Evolutionary conservation across 2,113 vertebrate genomes (phyloP), one percentile per base, ranked within the genome.

Genomic region (Thryonomys swinderianus): DNA sequence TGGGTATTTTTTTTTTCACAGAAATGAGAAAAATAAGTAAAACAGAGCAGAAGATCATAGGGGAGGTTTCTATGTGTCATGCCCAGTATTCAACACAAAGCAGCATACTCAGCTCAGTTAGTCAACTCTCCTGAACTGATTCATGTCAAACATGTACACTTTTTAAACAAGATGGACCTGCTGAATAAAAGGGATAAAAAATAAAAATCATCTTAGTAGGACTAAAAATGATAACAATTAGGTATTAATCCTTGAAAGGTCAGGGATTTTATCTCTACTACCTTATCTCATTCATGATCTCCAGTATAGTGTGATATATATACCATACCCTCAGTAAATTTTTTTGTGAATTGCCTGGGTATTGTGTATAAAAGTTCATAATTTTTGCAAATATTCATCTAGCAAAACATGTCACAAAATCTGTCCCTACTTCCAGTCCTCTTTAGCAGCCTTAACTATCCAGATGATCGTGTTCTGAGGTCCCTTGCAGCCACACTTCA

Each of bases 301-400:
- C 67, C 1, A 48, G 1, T 34, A 55, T 3, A 25, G 53, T 78
- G 11, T 34, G 42, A 23, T 8, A 10, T 30, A 51, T 23, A 30
- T 25, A 59, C 57, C 27, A 73, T 78, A 34, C 18, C 51, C 5
- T 73, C 5, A 51, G 14, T 55, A 94, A 89, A 51, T 81, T 67
- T 62, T 83, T 89, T 51, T 85, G 85, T 27, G 18, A 9, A 61
- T 42, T 71, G 3, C 25, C 89, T 71, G 32, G 42, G 81, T 82
- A 78, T 90, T 88, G 34, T 82, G 55, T 66, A 13, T 90, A 90
- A 95, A 95, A 87, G 5, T 51, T 95, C 40, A 74, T 67, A n/a
- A 78, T 93, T 93, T 93, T 96, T 81, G 84, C 55, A 96, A 92
- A 88, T 88, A 82, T 7, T 66, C 57, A 85, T 64, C 10, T 32